Evolutionary conservation across 1,140 invertebrate species (phyloP).

Genomic region (Drosophila tristis): DNA sequence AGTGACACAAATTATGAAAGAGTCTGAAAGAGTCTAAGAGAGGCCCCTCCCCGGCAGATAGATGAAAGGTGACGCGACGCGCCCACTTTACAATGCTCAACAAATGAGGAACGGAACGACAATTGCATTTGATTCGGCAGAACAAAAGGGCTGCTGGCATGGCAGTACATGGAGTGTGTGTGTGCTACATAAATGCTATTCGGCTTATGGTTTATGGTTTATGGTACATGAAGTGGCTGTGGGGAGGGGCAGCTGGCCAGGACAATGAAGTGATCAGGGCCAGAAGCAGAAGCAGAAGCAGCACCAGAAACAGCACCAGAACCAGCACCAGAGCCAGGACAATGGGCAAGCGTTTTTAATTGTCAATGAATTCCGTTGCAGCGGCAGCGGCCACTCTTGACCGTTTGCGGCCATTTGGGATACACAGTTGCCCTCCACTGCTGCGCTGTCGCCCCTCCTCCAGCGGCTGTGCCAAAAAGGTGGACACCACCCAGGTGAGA

Average conservation of each 20-base stretch:
- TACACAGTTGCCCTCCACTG: slow-evolving; percentile 17
- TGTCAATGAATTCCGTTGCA: slow-evolving; percentile 67
- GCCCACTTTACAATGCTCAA: slow-evolving; percentile 60
- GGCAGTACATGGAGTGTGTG: too few species aligned
- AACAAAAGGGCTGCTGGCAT: slow-evolving; percentile 20
- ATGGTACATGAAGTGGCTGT: too few species aligned
- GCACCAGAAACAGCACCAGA: too few species aligned
- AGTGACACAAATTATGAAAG: slow-evolving; percentile 78
- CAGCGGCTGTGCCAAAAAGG: slow-evolving; percentile 15
- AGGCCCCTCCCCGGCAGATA: slow-evolving; percentile 4
- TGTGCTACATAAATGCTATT: too few species aligned
- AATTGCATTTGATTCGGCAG: slow-evolving; percentile 62
- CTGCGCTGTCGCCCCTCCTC: slow-evolving; percentile 1
- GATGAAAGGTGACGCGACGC: slow-evolving; percentile 72
- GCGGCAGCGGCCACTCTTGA: slow-evolving; percentile 36
- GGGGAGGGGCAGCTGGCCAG: slow-evolving; percentile 49
- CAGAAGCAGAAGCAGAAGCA: neutral
- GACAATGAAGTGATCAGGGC: slow-evolving; percentile 77
- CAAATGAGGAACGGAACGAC: slow-evolving; percentile 28
- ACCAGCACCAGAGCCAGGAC: neutral
- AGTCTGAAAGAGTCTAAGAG: slow-evolving; percentile 73
- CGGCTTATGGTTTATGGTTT: too few species aligned
- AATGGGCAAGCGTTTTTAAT: slow-evolving; percentile 62
- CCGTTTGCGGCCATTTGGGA: slow-evolving; percentile 62
- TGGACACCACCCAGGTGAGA: slow-evolving; percentile 70